Base-by-base conservation (phyloP, 2,797 vertebrate species). In the Buceros bicornis region DNA sequence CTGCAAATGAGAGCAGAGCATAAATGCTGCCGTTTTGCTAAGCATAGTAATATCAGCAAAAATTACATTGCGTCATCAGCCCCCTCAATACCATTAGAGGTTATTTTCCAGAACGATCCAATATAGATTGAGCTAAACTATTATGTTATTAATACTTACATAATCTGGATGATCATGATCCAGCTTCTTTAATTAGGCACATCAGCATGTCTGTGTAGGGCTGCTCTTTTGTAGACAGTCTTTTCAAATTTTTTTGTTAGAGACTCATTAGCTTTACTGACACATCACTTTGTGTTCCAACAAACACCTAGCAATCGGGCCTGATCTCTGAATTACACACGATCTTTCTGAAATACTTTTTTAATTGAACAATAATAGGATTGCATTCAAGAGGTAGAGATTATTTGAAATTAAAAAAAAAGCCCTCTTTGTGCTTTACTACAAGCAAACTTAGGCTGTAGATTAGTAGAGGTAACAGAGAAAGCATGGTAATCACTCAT, bases 81-180 rank as follows among this genome's bases (percentile, higher is more conserved):
- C 76, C 50, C 76, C 53, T 93, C 54, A 83, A 65, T 66, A 76
- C 29, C 22, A 82, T 82, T 72, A 90, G 78, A 33, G 26, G 73
- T 73, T 89, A 45, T 93, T 90, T 95, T 90, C 90, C 77, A 90
- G 72, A 83, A 94, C 42, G 40, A 50, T 82, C 62, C 66, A 79
- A 79, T 87, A 94, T 79, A 82, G 77, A 84, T 21, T 24, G 77
- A 91, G 53, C 25, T 73, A 67, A 78, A 47, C 50, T 87, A 79
- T 67, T 85, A 77, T 0, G 0, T 64, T 77, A 91, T 85, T 85
- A 79, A 58, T 95, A 73, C 74, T 84, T 93, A 62, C 16, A 48
- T 77, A 76, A 91, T 81, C 67, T 48, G 56, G 71, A 87, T 85
- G 56, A 95, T 80, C 40, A 48, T 21, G 51, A 92, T 82, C 47